phyloP scores from a whole-genome alignment of 2,113 vertebrate genomes.

The Globicephala melas region DNA sequence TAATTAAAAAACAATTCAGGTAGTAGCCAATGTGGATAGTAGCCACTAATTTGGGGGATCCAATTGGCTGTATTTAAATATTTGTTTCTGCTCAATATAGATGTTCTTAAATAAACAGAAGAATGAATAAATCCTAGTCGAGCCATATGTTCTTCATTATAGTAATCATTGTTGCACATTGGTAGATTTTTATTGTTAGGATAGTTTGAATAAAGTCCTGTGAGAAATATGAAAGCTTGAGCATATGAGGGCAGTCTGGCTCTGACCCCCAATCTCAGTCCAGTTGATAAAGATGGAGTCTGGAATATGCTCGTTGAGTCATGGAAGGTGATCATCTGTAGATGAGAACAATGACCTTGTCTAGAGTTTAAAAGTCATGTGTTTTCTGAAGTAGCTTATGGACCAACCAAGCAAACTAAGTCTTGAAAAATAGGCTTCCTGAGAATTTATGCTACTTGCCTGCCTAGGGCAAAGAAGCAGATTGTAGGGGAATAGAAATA shows the following conservation, averaged over 20 bases:
- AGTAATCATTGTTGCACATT: not conserved
- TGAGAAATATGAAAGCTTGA: not conserved
- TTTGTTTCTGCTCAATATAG: not conserved
- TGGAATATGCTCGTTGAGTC: not conserved
- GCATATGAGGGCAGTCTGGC: not conserved
- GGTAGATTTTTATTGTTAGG: not conserved
- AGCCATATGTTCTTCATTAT: not conserved
- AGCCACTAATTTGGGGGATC: not conserved
- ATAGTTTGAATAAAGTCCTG: not conserved
- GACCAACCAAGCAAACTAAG: not conserved
- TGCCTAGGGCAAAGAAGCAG: not conserved
- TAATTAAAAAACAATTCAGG: not conserved
- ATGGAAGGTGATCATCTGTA: not conserved
- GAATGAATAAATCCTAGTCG: not conserved
- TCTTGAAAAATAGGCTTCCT: not conserved
- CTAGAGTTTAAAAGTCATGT: not conserved
- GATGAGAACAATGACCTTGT: not conserved
- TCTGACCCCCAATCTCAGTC: not conserved
- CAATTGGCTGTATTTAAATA: not conserved
- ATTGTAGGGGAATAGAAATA: not conserved
- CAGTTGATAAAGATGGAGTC: not conserved
- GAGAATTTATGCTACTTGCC: not conserved
- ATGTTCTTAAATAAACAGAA: not conserved
- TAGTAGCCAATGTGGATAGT: not conserved
- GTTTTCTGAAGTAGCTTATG: not conserved